Conservation (phyloP, 2,888 invertebrate genomes). For the Osmoderma eremita region DNA sequence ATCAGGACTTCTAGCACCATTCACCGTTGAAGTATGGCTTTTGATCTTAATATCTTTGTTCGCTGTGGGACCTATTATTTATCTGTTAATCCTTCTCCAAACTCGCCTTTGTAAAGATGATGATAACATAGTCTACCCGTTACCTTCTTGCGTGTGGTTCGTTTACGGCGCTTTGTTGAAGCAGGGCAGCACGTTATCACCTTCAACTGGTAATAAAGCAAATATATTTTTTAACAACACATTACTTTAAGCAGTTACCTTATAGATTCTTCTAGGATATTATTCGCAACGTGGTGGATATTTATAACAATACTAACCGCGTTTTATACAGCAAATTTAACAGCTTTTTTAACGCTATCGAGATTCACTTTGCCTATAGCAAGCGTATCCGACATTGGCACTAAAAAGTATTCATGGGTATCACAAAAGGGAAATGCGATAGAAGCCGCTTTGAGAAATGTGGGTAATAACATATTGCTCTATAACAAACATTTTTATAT, state of each 20-base stretch:
- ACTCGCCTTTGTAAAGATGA: conserved; percentile 71
- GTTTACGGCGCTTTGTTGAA: conserved; percentile 88
- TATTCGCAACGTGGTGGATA: conserved; percentile 93
- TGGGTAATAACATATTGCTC: conserved; percentile 56
- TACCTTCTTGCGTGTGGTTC: conserved; percentile 85
- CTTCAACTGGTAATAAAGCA: conserved; percentile 73
- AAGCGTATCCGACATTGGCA: conserved; percentile 73
- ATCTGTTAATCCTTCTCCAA: conserved; percentile 73
- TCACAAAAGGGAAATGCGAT: conserved; percentile 76
- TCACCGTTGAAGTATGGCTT: conserved; percentile 71
- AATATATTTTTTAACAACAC: too few relatives aligned
- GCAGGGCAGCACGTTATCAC: conserved; percentile 84
- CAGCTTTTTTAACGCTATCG: conserved; percentile 87
- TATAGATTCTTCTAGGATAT: conserved; percentile 82
- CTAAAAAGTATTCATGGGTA: conserved; percentile 77
- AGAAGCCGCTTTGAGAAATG: conserved; percentile 72
- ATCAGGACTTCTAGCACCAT: conserved; percentile 84
- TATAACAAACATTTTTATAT: too few relatives aligned
- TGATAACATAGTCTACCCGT: conserved; percentile 67
- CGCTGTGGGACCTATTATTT: conserved; percentile 82
- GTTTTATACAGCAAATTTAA: conserved; percentile 91
- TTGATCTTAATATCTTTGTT: conserved; percentile 77
- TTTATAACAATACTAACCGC: conserved; percentile 88
- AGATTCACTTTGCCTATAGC: conserved; percentile 84
- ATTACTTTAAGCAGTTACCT: not conserved